Conservation (phyloP, 2,888 invertebrate species). For the Ectemnius lituratus region DNA sequence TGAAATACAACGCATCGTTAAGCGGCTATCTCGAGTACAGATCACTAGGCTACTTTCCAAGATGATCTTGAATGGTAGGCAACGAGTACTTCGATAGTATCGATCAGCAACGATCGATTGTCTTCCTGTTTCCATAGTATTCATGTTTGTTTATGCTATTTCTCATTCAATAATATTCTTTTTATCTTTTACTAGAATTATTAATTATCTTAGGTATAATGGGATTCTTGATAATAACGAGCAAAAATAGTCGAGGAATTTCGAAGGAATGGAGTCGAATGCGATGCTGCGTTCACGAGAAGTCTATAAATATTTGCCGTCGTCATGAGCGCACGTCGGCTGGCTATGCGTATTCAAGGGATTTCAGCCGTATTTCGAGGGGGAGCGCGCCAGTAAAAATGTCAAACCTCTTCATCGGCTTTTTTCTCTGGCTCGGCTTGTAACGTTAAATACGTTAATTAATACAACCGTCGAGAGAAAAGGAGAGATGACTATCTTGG, state of each 20-base stretch:
- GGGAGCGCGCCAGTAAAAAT: conserved; percentile 45
- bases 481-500: conserved; percentile 25
- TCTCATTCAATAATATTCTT: too few species aligned
- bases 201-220: neutral
- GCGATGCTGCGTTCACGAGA: neutral
- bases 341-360: neutral
- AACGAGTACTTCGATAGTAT: too few species aligned
- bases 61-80: neutral
- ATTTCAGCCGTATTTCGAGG: neutral
- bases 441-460: conserved; percentile 58
- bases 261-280: too few species aligned
- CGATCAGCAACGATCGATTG: too few species aligned
- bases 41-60: neutral
- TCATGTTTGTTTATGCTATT: too few species aligned
- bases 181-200: neutral
- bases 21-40: conserved; percentile 4
- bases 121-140: too few species aligned
- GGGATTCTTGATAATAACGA: too few species aligned
- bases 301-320: conserved; percentile 7
- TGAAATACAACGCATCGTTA: conserved; percentile 18
- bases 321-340: neutral
- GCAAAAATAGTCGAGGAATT: too few species aligned
- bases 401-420: conserved; percentile 61
- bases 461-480: conserved; percentile 45
- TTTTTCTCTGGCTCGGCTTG: conserved; percentile 21